Percentiles rank a stretch among this genome's conserved stretches.
phyloP scores from a whole-genome alignment of 2,888 invertebrate species.

The Belgica antarctica region DNA sequence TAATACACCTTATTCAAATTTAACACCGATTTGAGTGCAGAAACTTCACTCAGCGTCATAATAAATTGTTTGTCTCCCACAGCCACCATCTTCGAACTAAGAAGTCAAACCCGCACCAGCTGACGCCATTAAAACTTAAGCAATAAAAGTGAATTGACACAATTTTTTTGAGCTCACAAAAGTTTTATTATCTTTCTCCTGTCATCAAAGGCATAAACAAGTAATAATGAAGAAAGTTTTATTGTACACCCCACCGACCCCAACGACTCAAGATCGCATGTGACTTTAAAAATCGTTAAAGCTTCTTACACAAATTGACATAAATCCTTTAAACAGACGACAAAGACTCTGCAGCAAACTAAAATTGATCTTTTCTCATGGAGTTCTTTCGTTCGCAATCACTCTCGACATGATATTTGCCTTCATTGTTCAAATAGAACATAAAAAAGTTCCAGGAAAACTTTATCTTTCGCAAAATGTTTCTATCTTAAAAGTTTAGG shows the following conservation, averaged over 20 bases:
- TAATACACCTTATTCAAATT: too few relatives aligned
- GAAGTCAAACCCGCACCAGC: slow-evolving; percentile 7
- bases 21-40: too few relatives aligned
- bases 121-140: slow-evolving; percentile 40
- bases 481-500: too few relatives aligned
- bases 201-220: slow-evolving; percentile 31
- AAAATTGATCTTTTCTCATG: background rate
- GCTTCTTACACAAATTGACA: background rate
- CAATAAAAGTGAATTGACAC: slow-evolving; percentile 42
- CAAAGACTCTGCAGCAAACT: background rate
- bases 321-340: background rate
- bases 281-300: slow-evolving; percentile 17
- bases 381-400: background rate
- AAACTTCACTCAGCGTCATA: too few relatives aligned
- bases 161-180: background rate
- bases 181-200: background rate
- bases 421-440: background rate
- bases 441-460: background rate
- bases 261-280: background rate
- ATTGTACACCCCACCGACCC: slow-evolving; percentile 11
- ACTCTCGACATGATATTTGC: background rate
- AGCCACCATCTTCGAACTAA: too few relatives aligned
- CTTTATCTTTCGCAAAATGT: background rate
- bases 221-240: slow-evolving; percentile 42
- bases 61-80: too few relatives aligned